Conservation (phyloP, 2,113 vertebrate genomes). For the human region DNA sequence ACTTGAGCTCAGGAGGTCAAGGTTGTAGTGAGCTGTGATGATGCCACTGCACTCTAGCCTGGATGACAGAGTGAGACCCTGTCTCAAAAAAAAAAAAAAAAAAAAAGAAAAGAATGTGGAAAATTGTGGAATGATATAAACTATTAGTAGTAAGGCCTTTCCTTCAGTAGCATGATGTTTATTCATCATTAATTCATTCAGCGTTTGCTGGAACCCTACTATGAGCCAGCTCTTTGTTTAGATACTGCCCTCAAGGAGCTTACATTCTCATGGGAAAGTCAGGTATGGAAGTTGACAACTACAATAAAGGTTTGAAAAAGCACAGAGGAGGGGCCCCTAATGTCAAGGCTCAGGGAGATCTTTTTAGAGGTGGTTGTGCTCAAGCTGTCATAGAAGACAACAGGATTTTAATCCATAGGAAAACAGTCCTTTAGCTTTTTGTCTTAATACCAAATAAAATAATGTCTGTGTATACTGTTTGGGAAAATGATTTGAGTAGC, state of each 20-base stretch:
- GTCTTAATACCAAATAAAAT: neutral
- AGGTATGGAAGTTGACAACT: neutral
- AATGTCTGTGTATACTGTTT: neutral
- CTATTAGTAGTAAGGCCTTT: neutral
- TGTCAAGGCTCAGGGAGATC: neutral
- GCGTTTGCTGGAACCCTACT: neutral
- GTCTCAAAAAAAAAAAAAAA: too few relatives aligned
- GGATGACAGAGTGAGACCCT: too few relatives aligned
- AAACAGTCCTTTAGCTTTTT: neutral
- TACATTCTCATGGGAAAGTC: neutral
- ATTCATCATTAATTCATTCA: neutral
- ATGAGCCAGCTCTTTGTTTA: neutral
- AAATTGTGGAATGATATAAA: neutral
- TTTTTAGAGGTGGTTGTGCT: neutral
- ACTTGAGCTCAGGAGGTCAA: too few relatives aligned
- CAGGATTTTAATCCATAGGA: neutral
- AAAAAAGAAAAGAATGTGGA: neutral
- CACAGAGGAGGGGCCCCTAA: neutral
- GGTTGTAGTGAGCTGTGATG: too few relatives aligned
- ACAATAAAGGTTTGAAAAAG: neutral
- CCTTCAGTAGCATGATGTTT: neutral
- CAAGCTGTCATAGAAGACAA: neutral
- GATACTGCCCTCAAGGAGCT: neutral
- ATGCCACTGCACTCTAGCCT: too few relatives aligned
- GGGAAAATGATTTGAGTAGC: neutral